Percentiles rank a stretch among this genome's conserved stretches.
Conservation (phyloP, 2,113 vertebrate species). For the Bubo blakistoni region DNA sequence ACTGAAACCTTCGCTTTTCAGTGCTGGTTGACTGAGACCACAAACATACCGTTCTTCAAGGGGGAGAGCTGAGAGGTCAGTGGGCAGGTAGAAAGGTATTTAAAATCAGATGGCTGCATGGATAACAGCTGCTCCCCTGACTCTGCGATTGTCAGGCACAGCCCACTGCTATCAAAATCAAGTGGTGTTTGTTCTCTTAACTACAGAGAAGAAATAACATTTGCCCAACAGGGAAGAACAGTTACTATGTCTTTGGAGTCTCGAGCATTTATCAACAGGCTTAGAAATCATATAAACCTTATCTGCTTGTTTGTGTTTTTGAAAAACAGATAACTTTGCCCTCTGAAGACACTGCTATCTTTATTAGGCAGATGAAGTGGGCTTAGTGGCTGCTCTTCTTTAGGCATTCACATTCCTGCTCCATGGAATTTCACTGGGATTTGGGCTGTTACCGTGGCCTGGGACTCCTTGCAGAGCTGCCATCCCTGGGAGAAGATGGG, state of each 20-base stretch:
- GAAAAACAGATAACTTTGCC: conserved; percentile 22
- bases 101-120: not conserved
- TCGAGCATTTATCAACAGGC: not conserved
- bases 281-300: conserved; percentile 24
- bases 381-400: conserved; percentile 23
- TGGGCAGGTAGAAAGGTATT: conserved; percentile 11
- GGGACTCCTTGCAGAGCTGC: not conserved
- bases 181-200: conserved; percentile 35
- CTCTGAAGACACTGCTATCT: conserved; percentile 45
- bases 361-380: conserved; percentile 43
- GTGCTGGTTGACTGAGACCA: not conserved
- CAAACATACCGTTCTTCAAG: not conserved
- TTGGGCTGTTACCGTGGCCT: not conserved
- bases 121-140: conserved; percentile 3
- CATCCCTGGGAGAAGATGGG: not conserved
- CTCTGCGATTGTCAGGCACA: not conserved
- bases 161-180: not conserved
- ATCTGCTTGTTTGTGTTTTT: conserved; percentile 45
- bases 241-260: not conserved
- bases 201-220: conserved; percentile 47
- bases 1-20: not conserved
- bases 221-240: conserved; percentile 17
- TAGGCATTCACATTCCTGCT: conserved; percentile 27
- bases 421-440: not conserved
- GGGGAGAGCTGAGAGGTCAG: not conserved